Base-by-base conservation (phyloP, 2,113 vertebrate species). In the Vireo altiloquus region DNA sequence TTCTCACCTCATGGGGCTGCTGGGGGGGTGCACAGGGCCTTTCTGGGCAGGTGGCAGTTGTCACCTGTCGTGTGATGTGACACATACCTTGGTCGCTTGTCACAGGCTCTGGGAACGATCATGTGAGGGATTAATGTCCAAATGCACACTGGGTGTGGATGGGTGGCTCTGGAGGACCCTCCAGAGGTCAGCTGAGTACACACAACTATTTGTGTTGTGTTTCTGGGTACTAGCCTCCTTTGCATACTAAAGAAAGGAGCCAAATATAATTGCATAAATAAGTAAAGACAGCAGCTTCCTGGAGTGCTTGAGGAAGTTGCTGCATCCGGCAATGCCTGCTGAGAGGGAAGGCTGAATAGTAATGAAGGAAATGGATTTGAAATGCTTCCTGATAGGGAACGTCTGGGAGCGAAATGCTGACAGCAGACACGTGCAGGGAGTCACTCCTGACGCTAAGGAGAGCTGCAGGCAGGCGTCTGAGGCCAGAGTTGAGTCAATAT, bases 51-150 rank as follows among this genome's bases (percentile, higher is more conserved):
- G 12, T 35, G 15, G 17, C 4, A 16, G 14, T 3, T 49, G 19
- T 10, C 42, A 4, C 21, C 54, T n/a, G 16, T 24, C 0, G 1
- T 50, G 8, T 0, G 1, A 5, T 22, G 31, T 35, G 42, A 18
- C 9, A 9, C 1, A 5, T 7, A 4, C 4, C 3, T 12, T n/a
- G n/a, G n/a, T n/a, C n/a, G 27, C 30, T 85, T 61, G 28, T 7
- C 46, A 27, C 53, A 35, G 49, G 18, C 35, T 9, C 31, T 9
- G 25, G 35, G 15, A 87, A 12, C 39, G 60, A 14, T 47, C 11
- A 0, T 4, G 8, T 14, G 13, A n/a, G 17, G 25, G 18, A 11
- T 42, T 31, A 2, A 25, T 11, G 25, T 27, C 35, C 47, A 81
- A 27, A 42, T 10, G 10, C 0, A 0, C 27, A 6, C 18, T 39